phyloP scores from a whole-genome alignment of 2,888 invertebrate genomes.

The Aphrophora alni region DNA sequence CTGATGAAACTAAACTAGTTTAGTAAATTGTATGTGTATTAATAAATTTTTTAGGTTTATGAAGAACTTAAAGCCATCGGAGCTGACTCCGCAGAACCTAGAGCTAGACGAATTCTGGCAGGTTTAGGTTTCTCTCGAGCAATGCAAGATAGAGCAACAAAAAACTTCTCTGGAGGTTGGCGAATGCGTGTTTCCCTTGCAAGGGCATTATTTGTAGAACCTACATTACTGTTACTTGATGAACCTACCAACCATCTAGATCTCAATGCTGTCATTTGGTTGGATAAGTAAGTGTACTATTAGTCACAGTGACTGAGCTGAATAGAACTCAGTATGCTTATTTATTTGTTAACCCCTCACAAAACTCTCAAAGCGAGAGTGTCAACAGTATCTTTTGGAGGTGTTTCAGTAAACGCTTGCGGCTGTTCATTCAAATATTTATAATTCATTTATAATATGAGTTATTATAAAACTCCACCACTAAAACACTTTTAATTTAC shows the following conservation, averaged over 20 bases:
- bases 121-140: constrained; percentile 89
- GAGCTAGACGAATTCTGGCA: constrained; percentile 93
- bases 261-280: constrained; percentile 99
- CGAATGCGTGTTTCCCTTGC: constrained; percentile 72
- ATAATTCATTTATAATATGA: too few species aligned
- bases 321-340: neutral
- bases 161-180: constrained; percentile 72
- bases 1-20: too few species aligned
- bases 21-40: too few species aligned
- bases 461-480: too few species aligned
- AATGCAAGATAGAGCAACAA: constrained; percentile 78
- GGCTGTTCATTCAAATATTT: too few species aligned
- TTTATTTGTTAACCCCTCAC: too few species aligned
- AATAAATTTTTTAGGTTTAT: constrained; percentile 70
- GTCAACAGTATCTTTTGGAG: too few species aligned
- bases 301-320: neutral
- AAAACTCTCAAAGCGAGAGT: too few species aligned
- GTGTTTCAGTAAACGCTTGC: too few species aligned
- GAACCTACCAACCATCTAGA: constrained; percentile 70
- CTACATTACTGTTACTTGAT: constrained; percentile 69
- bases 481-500: too few species aligned
- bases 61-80: constrained; percentile 95
- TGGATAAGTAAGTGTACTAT: constrained; percentile 89
- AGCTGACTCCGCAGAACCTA: constrained; percentile 97
- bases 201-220: constrained; percentile 70